phyloP scores from a whole-genome alignment of 2,797 vertebrate genomes.

The Tauraco hartlaubi region DNA sequence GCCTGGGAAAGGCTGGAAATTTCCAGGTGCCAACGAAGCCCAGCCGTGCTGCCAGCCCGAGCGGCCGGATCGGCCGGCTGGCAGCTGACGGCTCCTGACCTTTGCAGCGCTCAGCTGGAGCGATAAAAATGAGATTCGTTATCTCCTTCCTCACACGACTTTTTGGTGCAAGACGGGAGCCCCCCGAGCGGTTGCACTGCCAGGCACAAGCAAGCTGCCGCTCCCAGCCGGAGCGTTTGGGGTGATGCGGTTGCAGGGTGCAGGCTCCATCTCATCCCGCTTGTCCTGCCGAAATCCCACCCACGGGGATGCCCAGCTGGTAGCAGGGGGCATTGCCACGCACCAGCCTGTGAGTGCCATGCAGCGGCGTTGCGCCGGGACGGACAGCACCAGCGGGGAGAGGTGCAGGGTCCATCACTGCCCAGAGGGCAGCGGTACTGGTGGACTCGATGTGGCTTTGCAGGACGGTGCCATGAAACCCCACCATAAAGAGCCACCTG shows the following conservation, averaged over 20 bases:
- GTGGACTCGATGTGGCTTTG: fast-evolving
- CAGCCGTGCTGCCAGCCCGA: not conserved
- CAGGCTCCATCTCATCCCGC: not conserved
- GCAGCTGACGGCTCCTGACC: not conserved
- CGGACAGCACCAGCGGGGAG: not conserved
- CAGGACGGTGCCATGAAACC: not conserved
- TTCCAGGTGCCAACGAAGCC: not conserved
- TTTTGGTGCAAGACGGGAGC: not conserved
- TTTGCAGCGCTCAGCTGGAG: not conserved
- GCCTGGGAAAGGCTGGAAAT: not conserved
- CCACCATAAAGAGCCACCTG: fast-evolving
- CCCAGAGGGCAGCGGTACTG: fast-evolving
- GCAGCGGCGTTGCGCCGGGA: fast-evolving
- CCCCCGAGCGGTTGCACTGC: not conserved
- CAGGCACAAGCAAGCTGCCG: not conserved
- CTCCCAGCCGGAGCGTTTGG: fast-evolving
- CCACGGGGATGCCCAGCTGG: fast-evolving
- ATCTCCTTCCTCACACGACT: not conserved
- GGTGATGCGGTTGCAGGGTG: not conserved
- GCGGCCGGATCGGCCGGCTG: not conserved
- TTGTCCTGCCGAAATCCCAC: fast-evolving
- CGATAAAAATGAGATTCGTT: not conserved
- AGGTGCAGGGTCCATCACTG: not conserved
- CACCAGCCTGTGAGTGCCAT: no score
- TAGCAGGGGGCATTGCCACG: not conserved